Conservation (phyloP, 2,113 vertebrate genomes). For the Pyxicephalus adspersus region DNA sequence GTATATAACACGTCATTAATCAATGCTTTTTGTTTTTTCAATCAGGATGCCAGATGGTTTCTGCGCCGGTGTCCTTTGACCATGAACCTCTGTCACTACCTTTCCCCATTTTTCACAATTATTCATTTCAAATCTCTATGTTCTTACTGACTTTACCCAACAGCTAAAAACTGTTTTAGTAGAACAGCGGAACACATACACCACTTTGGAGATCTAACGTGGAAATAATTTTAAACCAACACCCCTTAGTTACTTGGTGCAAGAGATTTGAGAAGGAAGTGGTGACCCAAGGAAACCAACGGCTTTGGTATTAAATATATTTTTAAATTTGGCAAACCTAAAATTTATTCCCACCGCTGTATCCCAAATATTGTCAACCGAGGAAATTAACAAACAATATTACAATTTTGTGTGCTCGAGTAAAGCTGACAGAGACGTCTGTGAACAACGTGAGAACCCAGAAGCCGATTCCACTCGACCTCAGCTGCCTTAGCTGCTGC, state of each 20-base stretch:
- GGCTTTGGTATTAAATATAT: not conserved
- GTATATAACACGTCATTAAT: slow-evolving; percentile 32
- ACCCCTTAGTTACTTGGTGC: no score
- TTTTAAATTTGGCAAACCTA: slow-evolving; percentile 4
- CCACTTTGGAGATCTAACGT: not conserved
- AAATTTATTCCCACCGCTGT: not conserved
- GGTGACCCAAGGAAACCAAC: not conserved
- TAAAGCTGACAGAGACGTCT: slow-evolving; percentile 30
- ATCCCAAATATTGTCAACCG: not conserved
- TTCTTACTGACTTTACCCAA: not conserved
- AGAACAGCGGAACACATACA: not conserved
- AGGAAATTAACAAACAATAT: not conserved
- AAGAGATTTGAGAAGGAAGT: not conserved
- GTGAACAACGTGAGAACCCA: not conserved
- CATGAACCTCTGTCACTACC: not conserved
- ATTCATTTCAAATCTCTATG: slow-evolving; percentile 13
- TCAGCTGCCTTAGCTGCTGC: slow-evolving; percentile 44
- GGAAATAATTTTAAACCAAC: slow-evolving; percentile 2
- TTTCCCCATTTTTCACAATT: slow-evolving; percentile 2
- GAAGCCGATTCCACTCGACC: not conserved
- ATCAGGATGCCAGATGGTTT: not conserved
- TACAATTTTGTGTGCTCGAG: slow-evolving; percentile 3
- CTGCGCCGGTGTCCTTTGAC: not conserved
- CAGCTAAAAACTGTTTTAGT: not conserved
- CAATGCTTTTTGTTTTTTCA: slow-evolving; percentile 27